phyloP scores from a whole-genome alignment of 2,797 vertebrate species.

The Premnoplex brunnescens region DNA sequence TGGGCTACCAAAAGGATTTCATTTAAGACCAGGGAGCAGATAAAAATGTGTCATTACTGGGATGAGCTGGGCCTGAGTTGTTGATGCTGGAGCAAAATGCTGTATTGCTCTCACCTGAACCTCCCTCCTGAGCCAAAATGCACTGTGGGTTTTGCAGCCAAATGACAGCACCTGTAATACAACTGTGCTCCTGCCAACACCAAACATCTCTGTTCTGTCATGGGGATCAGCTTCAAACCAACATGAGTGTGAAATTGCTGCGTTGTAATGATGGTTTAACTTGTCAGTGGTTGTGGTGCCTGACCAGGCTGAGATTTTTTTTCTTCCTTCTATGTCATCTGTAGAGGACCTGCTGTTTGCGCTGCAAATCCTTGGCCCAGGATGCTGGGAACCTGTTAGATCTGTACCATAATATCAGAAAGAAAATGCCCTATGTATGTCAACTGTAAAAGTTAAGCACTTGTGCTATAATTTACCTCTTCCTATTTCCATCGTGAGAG shows the following conservation, averaged over 20 bases:
- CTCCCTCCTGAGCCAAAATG: not conserved
- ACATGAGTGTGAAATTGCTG: not conserved
- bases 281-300: not conserved
- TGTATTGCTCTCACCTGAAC: not conserved
- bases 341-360: not conserved
- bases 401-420: not conserved
- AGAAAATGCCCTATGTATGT: not conserved
- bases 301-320: not conserved
- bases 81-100: not conserved
- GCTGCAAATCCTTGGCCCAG: not conserved
- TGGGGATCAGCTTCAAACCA: not conserved
- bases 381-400: not conserved
- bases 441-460: not conserved
- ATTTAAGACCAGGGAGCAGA: not conserved
- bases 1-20: not conserved
- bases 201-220: not conserved
- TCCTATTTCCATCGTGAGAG: not conserved
- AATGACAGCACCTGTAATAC: not conserved
- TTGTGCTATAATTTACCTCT: constrained; percentile 1
- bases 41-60: not conserved
- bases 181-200: not conserved
- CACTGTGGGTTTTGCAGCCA: not conserved
- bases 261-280: not conserved
- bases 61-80: not conserved
- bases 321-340: not conserved